Base-by-base conservation (phyloP, 2,888 invertebrate species). In the Drosophila barbarae region DNA sequence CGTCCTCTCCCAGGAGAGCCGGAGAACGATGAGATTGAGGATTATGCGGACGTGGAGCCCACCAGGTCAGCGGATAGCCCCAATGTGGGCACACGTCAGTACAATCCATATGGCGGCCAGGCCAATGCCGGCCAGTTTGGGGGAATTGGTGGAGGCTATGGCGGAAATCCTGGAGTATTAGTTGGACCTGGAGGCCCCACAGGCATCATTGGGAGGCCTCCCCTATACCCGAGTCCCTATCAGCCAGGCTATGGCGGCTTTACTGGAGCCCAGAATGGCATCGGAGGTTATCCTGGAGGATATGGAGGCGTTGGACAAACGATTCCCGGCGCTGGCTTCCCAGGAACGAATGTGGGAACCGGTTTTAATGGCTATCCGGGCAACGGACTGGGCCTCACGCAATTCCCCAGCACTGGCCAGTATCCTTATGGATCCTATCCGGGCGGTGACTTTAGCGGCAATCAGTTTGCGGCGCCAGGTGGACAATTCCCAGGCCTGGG, bases 181-280 rank as follows among this genome's bases (percentile, higher is more conserved):
- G 87, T 87, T 1, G 92, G 92, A 2, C 91, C 92, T 1, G 90
- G 90, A 1, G 92, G 92, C n/a, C 91, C 91, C 69, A 92, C 91
- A 0, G 87, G 87, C 1, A 52, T 85, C 21, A 78, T 85, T 32
- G 88, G 86, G 0, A 65, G 82, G n/a, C 85, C 71, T 13, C 72
- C 61, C 0, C 42, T 69, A 5, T 76, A 73, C 44, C 86, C 78
- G 2, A 67, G 42, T 46, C 67, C 55, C 1, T 83, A 79, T 53
- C 86, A 77, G 54, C 66, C 70, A 0, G 68, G 65, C 10, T 55
- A 59, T 34, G 76, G 73, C 6, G 81, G 85, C 7, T 75, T 74
- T 8, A 68, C 63, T 15, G 75, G 71, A 6, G 67, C 59, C 1
- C 86, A 80, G 46, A 85, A 76, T 30, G 80, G 78, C 26, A 21